These are phyloP conservation scores for Saguinus midas DNA, from an alignment of 2,113 vertebrate genomes.

Conservation along the genomic window DNA sequence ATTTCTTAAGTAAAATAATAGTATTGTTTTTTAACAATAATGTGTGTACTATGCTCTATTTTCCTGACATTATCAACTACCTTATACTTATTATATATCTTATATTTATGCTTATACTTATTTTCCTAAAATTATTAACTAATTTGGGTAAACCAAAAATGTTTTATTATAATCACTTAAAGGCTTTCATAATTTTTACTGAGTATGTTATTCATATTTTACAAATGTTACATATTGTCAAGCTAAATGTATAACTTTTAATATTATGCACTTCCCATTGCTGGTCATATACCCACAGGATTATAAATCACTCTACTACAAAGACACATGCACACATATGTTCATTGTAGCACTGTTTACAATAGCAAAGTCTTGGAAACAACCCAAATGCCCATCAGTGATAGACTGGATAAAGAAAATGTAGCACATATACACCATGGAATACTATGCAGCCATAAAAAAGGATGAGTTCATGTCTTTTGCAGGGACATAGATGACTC, in stretches of 20 bases:
- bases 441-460: too few species aligned
- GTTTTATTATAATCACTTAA: background rate
- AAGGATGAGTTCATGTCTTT: too few species aligned
- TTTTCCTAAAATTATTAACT: background rate
- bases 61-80: background rate
- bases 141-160: background rate
- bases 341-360: too few species aligned
- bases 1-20: background rate
- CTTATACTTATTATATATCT: background rate
- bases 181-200: background rate
- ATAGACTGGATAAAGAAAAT: too few species aligned
- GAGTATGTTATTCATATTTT: background rate
- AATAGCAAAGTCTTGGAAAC: too few species aligned
- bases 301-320: too few species aligned
- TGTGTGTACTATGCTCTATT: background rate
- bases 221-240: background rate
- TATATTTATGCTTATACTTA: background rate
- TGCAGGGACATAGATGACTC: too few species aligned
- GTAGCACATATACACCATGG: too few species aligned
- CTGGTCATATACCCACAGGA: too few species aligned
- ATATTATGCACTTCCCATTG: too few species aligned
- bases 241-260: background rate
- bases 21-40: background rate
- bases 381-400: too few species aligned
- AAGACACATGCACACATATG: too few species aligned